phyloP scores from a whole-genome alignment of 2,797 vertebrate species.

The Anguilla obscura region DNA sequence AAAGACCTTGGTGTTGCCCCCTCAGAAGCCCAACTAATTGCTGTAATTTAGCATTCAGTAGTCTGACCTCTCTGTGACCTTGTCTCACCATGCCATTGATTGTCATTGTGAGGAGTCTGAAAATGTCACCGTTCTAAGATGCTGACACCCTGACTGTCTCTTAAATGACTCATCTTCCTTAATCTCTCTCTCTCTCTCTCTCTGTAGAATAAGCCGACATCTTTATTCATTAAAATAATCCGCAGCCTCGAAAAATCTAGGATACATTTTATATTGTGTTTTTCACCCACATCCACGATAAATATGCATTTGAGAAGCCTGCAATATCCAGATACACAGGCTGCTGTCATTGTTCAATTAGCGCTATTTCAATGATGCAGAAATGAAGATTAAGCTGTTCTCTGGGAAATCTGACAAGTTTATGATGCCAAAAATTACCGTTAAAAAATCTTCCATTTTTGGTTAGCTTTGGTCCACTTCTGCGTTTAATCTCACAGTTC shows the following conservation, averaged over 20 bases:
- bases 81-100: conserved; percentile 41
- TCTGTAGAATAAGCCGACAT: background rate
- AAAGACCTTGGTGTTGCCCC: conserved; percentile 60
- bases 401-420: background rate
- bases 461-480: background rate
- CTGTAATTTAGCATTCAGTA: conserved; percentile 54
- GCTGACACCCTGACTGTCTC: conserved; percentile 16
- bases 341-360: background rate
- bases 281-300: background rate
- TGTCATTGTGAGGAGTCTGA: conserved; percentile 24
- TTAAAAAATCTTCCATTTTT: background rate
- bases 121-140: background rate
- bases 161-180: conserved; percentile 19
- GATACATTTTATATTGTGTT: background rate
- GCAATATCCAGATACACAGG: background rate
- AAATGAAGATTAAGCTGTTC: background rate
- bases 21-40: background rate
- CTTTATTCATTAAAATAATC: conserved; percentile 24
- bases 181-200: conserved; percentile 27
- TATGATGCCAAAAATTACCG: background rate
- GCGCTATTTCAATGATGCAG: background rate
- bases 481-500: background rate
- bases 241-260: conserved; percentile 12
- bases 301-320: conserved; percentile 9
- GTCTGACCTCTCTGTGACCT: conserved; percentile 57